Evolutionary conservation across 2,888 invertebrate genomes (phyloP).

Genomic region (Morpho deidamia): DNA sequence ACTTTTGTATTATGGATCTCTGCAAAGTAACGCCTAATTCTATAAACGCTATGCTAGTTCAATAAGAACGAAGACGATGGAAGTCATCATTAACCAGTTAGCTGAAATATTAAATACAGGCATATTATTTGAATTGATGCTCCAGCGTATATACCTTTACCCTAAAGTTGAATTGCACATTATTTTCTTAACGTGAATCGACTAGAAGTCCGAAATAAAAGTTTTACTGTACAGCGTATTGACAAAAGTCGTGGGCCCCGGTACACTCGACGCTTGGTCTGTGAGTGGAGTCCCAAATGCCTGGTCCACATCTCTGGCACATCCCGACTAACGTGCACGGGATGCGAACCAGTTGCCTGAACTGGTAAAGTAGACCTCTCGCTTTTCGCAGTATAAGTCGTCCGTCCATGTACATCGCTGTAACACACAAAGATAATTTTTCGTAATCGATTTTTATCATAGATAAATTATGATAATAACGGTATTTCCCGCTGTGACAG

Average conservation of each 20-base stretch:
- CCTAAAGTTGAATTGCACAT: too few species aligned
- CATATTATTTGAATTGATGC: too few species aligned
- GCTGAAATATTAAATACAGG: too few species aligned
- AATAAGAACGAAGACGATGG: too few species aligned
- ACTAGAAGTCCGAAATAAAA: neutral
- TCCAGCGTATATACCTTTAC: too few species aligned
- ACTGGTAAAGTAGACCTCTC: slow-evolving; percentile 93
- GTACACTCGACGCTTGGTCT: slow-evolving; percentile 91
- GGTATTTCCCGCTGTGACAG: too few species aligned
- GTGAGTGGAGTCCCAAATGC: slow-evolving; percentile 96
- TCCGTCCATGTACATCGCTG: slow-evolving; percentile 98
- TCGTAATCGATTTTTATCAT: neutral
- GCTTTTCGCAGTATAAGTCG: slow-evolving; percentile 93
- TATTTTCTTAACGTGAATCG: too few species aligned
- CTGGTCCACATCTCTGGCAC: slow-evolving; percentile 93
- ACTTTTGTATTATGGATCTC: too few species aligned
- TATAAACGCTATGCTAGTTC: too few species aligned
- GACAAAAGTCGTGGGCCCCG: slow-evolving; percentile 82
- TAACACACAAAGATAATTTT: neutral
- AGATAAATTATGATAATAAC: too few species aligned
- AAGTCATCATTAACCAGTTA: too few species aligned
- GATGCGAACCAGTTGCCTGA: slow-evolving; percentile 90
- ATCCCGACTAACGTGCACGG: slow-evolving; percentile 94
- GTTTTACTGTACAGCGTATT: slow-evolving; percentile 54
- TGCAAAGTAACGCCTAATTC: too few species aligned